phyloP scores from a whole-genome alignment of 2,113 vertebrate genomes.

The Ptilonorhynchus violaceus region DNA sequence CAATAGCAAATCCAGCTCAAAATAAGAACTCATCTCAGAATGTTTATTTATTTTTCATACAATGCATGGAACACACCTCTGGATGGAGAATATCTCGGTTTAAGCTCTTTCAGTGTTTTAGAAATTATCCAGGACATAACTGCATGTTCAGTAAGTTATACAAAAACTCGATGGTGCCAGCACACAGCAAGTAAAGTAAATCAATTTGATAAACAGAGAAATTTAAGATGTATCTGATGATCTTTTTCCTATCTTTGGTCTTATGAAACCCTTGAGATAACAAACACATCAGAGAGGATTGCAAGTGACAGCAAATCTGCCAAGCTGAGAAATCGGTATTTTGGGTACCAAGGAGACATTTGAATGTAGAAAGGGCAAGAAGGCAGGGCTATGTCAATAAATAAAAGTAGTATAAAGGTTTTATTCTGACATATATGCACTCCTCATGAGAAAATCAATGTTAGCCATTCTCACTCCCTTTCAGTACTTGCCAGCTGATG shows the following conservation, averaged over 20 bases:
- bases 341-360: background rate
- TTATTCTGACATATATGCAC: background rate
- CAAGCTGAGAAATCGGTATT: background rate
- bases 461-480: background rate
- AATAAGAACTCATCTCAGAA: background rate
- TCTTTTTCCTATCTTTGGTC: background rate
- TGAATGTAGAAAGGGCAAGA: background rate
- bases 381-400: background rate
- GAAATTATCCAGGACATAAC: background rate
- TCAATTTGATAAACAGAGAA: background rate
- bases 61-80: background rate
- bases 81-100: background rate
- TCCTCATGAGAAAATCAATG: background rate
- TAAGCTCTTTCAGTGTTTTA: background rate
- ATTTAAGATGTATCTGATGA: background rate
- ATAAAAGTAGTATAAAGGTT: background rate
- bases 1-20: background rate
- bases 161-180: background rate
- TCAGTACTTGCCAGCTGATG: background rate
- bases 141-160: background rate
- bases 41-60: background rate
- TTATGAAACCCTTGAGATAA: background rate
- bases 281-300: background rate
- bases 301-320: background rate
- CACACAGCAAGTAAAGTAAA: background rate